Conservation (phyloP, 2,888 invertebrate species). For the Dolomedes plantarius region DNA sequence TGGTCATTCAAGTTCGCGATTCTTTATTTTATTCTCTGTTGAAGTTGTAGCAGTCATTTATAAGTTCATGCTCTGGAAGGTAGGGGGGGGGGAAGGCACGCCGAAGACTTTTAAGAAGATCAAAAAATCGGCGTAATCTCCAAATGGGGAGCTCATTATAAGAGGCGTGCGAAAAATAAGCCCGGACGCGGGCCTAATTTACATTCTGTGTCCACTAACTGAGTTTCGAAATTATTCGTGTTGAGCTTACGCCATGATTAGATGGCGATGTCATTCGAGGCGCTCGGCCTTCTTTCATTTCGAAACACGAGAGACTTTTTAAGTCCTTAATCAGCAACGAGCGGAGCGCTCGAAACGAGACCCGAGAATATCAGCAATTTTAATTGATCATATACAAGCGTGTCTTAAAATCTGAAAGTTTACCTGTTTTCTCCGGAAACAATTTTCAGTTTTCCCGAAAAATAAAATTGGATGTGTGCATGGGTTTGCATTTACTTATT, state of each 20-base stretch:
- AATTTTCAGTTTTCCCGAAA: not conserved
- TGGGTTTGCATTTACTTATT: not conserved
- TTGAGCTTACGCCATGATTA: slow-evolving; percentile 31
- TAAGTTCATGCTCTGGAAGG: slow-evolving; percentile 67
- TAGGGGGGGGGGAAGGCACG: not conserved
- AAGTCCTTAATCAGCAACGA: slow-evolving; percentile 12
- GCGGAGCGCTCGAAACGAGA: not conserved
- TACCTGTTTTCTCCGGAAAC: not conserved
- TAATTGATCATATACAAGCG: slow-evolving; percentile 4
- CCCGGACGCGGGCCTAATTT: slow-evolving; percentile 33
- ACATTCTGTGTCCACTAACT: slow-evolving; percentile 44
- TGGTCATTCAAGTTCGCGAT: slow-evolving; percentile 67
- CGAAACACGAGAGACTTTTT: slow-evolving; percentile 12
- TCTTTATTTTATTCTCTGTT: slow-evolving; percentile 43
- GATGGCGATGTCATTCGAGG: slow-evolving; percentile 16
- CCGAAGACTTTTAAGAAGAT: slow-evolving; percentile 34
- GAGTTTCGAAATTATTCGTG: slow-evolving; percentile 19
- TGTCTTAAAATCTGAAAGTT: slow-evolving; percentile 5
- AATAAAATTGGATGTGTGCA: slow-evolving; percentile 5
- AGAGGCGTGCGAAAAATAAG: slow-evolving; percentile 34
- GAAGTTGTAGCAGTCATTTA: slow-evolving; percentile 59
- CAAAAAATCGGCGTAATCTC: slow-evolving; percentile 45
- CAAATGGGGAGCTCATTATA: slow-evolving; percentile 56
- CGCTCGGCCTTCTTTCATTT: slow-evolving; percentile 12
- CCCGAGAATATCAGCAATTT: slow-evolving; percentile 14